Evolutionary conservation across 2,113 vertebrate genomes (phyloP).

Genomic region (Paraplagusia blochii): DNA sequence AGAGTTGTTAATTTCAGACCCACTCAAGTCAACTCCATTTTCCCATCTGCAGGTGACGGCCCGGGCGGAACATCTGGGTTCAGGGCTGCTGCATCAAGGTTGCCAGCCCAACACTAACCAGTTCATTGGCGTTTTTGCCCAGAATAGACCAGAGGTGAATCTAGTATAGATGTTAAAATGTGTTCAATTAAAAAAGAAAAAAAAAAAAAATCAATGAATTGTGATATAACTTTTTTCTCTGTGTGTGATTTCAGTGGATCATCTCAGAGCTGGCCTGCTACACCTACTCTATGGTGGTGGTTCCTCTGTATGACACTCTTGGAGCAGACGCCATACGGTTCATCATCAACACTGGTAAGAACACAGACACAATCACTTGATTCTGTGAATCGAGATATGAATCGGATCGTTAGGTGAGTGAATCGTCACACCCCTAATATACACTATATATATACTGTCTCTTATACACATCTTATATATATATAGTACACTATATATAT

Average conservation of each 20-base stretch:
- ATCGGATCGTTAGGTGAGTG: no score
- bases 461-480: no score
- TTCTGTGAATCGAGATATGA: no score
- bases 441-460: no score
- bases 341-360: slow-evolving; percentile 93
- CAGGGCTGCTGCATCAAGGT: slow-evolving; percentile 88
- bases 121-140: slow-evolving; percentile 96
- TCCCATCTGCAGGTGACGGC: slow-evolving; percentile 79
- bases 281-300: slow-evolving; percentile 97
- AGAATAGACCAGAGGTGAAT: slow-evolving; percentile 95
- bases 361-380: neutral
- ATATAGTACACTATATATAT: no score
- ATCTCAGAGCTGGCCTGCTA: slow-evolving; percentile 97
- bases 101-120: slow-evolving; percentile 84
- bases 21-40: neutral
- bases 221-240: neutral
- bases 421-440: no score
- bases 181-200: no score
- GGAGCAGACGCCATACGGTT: slow-evolving; percentile 92
- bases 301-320: slow-evolving; percentile 94
- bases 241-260: slow-evolving; percentile 84
- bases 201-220: neutral
- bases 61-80: slow-evolving; percentile 90
- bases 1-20: no score
- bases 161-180: no score